Conservation (phyloP, 2,888 invertebrate species). For the Epistrophe grossulariae region DNA sequence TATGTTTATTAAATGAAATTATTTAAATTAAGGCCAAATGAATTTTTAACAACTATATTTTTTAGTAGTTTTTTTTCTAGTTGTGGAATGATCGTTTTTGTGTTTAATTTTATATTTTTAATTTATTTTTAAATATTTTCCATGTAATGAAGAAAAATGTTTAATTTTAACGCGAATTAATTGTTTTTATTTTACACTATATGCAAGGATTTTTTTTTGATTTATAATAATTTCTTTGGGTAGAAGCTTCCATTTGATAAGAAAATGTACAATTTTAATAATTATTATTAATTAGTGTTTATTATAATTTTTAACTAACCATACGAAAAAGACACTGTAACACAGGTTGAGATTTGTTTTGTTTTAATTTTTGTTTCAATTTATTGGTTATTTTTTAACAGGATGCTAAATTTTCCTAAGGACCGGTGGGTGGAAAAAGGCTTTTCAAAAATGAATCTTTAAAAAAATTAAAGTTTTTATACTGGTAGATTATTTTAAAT, state of each 20-base stretch:
- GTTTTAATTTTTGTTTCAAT: neutral
- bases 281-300: slow-evolving; percentile 55
- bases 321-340: slow-evolving; percentile 76
- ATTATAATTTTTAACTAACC: slow-evolving; percentile 68
- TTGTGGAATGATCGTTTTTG: slow-evolving; percentile 68
- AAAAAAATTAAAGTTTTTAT: slow-evolving; percentile 33
- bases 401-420: slow-evolving; percentile 36
- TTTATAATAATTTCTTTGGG: slow-evolving; percentile 64
- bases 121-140: slow-evolving; percentile 48
- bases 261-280: slow-evolving; percentile 68
- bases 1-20: slow-evolving; percentile 39
- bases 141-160: slow-evolving; percentile 52
- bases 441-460: slow-evolving; percentile 39
- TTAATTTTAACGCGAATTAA: slow-evolving; percentile 64
- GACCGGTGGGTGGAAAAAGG: slow-evolving; percentile 73
- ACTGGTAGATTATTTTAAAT: slow-evolving; percentile 28
- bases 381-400: slow-evolving; percentile 22
- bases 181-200: slow-evolving; percentile 65
- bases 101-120: slow-evolving; percentile 43
- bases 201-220: slow-evolving; percentile 53
- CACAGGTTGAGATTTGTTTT: slow-evolving; percentile 65
- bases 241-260: slow-evolving; percentile 70
- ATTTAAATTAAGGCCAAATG: slow-evolving; percentile 71
- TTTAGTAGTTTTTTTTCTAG: slow-evolving; percentile 40
- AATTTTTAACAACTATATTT: slow-evolving; percentile 46